Evolutionary conservation across 2,888 invertebrate genomes (phyloP), one percentile per base, ranked within the genome.

Genomic region (Graphium colonna): DNA sequence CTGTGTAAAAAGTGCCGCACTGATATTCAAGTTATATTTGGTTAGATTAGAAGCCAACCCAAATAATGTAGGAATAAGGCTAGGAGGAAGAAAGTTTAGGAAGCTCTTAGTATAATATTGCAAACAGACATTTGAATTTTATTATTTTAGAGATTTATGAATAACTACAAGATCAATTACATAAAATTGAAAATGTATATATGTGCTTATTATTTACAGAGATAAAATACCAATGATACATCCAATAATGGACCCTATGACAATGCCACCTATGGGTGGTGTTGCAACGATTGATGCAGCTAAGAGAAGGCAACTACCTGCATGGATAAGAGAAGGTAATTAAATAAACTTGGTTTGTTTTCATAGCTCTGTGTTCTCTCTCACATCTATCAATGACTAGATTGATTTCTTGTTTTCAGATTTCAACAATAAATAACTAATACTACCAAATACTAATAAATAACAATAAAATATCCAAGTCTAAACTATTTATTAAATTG

Each of bases 281-380:
- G 60, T 73, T 0, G 68, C 73, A 9, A 90, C 88, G 26, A 83
- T 93, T 74, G 97, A 97, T 80, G 96, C 96, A 12, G 95, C 95
- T 13, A 96, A 96, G 80, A 91, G 97, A 33, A 94, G 97, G 71
- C 95, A 96, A 67, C 90, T 99, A 16, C 99, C 99, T n/a, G 97
- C 96, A 0, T 99, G 99, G 99, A 98, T 99, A 61, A 92, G 98
- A 77, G 98, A 97, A 91, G 97, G 97, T 73, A 38, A 13, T 48
- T 5, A 44, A 31, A 21, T 5, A 21, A 21, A 21, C 5, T 21
- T 21, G 21, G n/a, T n/a, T n/a, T n/a, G n/a, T n/a, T n/a, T n/a
- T n/a, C n/a, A n/a, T n/a, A n/a, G n/a, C n/a, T n/a, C n/a, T n/a
- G n/a, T n/a, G n/a, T n/a, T n/a, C n/a, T n/a, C n/a, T n/a, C n/a